These are phyloP conservation scores for Nasalis larvatus DNA, from an alignment of 2,113 vertebrate species.

Conservation along the genomic window DNA sequence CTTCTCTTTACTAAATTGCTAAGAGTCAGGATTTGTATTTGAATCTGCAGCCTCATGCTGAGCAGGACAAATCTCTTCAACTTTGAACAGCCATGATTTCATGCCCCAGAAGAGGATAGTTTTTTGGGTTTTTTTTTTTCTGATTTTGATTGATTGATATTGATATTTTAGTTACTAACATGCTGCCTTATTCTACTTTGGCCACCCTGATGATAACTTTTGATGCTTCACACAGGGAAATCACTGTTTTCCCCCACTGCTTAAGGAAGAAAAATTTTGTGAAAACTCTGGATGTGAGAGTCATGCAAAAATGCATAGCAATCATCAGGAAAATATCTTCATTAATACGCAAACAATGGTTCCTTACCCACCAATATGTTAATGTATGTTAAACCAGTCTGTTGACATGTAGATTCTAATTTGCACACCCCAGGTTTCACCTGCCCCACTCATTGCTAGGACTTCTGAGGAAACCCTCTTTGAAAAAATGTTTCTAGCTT, in stretches of 20 bases:
- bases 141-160: not conserved
- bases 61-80: not conserved
- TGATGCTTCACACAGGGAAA: not conserved
- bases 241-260: not conserved
- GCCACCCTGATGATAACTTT: not conserved
- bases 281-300: not conserved
- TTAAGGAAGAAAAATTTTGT: slow-evolving; percentile 10
- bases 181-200: not conserved
- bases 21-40: not conserved
- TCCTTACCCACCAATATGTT: slow-evolving; percentile 1
- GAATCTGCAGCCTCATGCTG: not conserved
- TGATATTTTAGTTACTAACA: not conserved
- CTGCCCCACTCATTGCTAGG: not conserved
- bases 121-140: not conserved
- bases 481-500: not conserved
- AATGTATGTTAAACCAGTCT: slow-evolving; percentile 56
- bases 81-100: not conserved
- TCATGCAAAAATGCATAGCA: slow-evolving; percentile 47
- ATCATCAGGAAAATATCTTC: slow-evolving; percentile 47
- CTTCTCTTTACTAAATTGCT: not conserved
- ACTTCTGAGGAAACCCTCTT: not conserved
- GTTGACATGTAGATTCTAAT: slow-evolving; percentile 61
- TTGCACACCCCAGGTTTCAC: slow-evolving; percentile 34
- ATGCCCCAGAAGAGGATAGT: not conserved
- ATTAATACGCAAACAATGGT: slow-evolving; percentile 54